A percentile compares a stretch with the other conserved stretches of the same genome.
phyloP scores from a whole-genome alignment of 2,888 invertebrate species.

The Xylota segnis region DNA sequence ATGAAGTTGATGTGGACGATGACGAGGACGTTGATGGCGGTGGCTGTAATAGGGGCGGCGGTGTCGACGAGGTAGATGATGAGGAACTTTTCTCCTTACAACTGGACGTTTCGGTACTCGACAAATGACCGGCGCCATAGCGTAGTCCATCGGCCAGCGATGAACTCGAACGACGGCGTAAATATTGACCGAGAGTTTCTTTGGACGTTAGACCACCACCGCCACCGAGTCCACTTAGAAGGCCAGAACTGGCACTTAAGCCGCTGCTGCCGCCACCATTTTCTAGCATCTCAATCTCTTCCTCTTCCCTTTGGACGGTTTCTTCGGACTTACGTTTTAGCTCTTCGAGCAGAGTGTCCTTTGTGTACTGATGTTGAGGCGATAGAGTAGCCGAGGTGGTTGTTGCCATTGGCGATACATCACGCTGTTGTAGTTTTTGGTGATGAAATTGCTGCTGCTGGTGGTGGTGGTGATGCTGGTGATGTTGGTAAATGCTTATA shows the following conservation, averaged over 20 bases:
- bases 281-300: conserved; percentile 78
- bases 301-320: conserved; percentile 79
- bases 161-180: conserved; percentile 79
- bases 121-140: conserved; percentile 75
- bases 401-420: conserved; percentile 74
- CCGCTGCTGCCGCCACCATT: conserved; percentile 72
- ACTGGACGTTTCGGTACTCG: conserved; percentile 82
- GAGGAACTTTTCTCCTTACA: conserved; percentile 84
- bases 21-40: conserved; percentile 82
- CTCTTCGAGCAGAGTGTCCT: conserved; percentile 78
- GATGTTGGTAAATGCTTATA: conserved; percentile 76
- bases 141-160: conserved; percentile 81
- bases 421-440: conserved; percentile 74
- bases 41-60: conserved; percentile 80
- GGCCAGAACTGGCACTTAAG: conserved; percentile 53
- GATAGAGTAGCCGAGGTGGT: conserved; percentile 79
- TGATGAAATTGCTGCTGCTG: conserved; percentile 77
- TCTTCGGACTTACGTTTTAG: conserved; percentile 79
- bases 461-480: conserved; percentile 78
- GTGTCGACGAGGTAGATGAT: conserved; percentile 84
- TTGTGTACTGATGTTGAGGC: conserved; percentile 79
- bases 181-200: conserved; percentile 80
- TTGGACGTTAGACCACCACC: conserved; percentile 78
- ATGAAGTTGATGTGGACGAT: conserved; percentile 84
- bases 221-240: conserved; percentile 72